phyloP scores from a whole-genome alignment of 2,797 vertebrate genomes.

The Acanthornis magna region DNA sequence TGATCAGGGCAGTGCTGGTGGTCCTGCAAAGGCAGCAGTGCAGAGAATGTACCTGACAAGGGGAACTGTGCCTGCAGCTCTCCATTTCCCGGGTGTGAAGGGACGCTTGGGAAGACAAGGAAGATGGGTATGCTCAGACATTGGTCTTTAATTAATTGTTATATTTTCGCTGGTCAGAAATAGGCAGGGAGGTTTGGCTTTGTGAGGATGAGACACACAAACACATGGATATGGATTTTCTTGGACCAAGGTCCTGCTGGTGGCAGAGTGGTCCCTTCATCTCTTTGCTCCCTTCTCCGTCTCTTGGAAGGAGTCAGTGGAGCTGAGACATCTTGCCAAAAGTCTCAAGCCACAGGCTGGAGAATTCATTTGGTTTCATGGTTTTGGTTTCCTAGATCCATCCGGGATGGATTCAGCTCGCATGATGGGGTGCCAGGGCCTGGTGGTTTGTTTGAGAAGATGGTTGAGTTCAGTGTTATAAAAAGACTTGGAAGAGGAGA shows the following conservation, averaged over 20 bases:
- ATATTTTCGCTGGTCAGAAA: background rate
- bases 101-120: background rate
- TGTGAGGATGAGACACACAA: background rate
- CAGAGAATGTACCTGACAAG: background rate
- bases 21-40: background rate
- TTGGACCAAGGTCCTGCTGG: background rate
- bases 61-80: background rate
- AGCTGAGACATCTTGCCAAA: background rate
- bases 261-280: background rate
- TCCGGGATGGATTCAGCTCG: background rate
- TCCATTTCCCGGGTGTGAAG: background rate
- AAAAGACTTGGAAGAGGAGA: constrained; percentile 53
- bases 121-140: background rate
- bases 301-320: background rate
- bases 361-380: background rate
- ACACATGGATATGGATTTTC: background rate
- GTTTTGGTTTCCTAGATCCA: background rate
- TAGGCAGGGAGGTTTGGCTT: background rate
- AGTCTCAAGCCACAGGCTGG: background rate
- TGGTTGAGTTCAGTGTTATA: background rate
- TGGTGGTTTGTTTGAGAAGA: background rate
- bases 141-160: background rate
- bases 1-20: background rate
- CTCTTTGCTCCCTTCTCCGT: background rate
- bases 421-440: background rate